These are phyloP conservation scores for Poecilia latipinna DNA, from an alignment of 2,113 vertebrate species.

Conservation along the genomic window DNA sequence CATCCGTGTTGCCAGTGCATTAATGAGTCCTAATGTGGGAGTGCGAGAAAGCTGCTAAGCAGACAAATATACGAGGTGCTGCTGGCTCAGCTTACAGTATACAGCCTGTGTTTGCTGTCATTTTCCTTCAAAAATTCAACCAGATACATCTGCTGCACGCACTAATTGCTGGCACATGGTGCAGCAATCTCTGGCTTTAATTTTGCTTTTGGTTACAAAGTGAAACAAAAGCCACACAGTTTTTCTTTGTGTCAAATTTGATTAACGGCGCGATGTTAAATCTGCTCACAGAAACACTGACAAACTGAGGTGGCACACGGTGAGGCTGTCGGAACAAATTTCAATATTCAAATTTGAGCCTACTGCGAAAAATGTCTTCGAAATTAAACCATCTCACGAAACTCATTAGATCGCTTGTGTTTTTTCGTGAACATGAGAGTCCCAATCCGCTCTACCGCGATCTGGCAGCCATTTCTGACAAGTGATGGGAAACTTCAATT, in stretches of 20 bases:
- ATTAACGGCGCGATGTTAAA: conserved; percentile 22
- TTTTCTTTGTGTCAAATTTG: conserved; percentile 15
- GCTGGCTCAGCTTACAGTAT: conserved; percentile 38
- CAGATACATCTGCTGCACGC: conserved; percentile 19
- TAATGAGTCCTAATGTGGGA: conserved; percentile 49
- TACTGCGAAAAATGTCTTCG: conserved; percentile 21
- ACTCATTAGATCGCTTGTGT: conserved; percentile 21
- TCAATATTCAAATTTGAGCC: conserved; percentile 43
- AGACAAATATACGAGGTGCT: conserved; percentile 46
- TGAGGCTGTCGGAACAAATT: conserved; percentile 41
- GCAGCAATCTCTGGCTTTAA: conserved; percentile 13
- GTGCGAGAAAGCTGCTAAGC: conserved; percentile 28
- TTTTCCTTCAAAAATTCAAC: conserved; percentile 28
- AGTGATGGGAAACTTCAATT: conserved; percentile 19
- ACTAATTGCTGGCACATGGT: conserved; percentile 8
- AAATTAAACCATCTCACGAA: conserved; percentile 30
- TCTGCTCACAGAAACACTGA: conserved; percentile 30
- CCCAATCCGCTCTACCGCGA: conserved; percentile 3
- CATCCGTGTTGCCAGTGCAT: conserved; percentile 39
- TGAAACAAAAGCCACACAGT: conserved; percentile 12
- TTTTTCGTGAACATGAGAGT: conserved; percentile 10
- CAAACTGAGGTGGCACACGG: conserved; percentile 35
- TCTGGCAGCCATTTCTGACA: conserved; percentile 16
- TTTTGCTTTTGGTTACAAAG: conserved; percentile 8
- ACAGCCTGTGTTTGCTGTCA: conserved; percentile 40